Percentiles rank a stretch among this genome's conserved stretches.
These are phyloP conservation scores for Rallus limicola DNA, from an alignment of 2,113 vertebrate genomes.

Conservation along the genomic window DNA sequence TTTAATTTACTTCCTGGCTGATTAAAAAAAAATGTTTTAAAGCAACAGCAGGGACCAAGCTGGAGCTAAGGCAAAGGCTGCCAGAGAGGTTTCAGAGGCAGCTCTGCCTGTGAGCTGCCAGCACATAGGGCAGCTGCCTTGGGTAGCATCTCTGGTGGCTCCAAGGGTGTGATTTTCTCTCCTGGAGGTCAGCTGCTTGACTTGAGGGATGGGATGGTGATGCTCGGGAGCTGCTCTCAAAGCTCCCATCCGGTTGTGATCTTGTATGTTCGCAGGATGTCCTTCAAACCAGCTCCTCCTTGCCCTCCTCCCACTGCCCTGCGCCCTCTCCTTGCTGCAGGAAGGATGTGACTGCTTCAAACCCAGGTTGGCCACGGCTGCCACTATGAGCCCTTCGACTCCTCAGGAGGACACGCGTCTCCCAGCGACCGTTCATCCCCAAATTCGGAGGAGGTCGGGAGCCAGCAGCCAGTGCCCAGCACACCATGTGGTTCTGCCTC, in stretches of 20 bases:
- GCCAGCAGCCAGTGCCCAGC: rapidly evolving
- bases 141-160: neutral
- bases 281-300: neutral
- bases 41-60: neutral
- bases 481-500: neutral
- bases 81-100: rapidly evolving
- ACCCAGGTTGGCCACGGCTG: rapidly evolving
- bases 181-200: rapidly evolving
- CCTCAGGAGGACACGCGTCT: rapidly evolving
- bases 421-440: rapidly evolving
- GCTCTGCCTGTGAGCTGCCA: neutral
- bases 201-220: neutral
- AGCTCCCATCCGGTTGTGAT: neutral
- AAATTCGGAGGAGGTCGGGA: rapidly evolving
- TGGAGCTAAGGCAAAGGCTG: neutral
- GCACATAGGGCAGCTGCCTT: neutral
- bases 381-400: neutral
- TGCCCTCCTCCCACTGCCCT: rapidly evolving
- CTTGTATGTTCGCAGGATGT: rapidly evolving
- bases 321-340: neutral
- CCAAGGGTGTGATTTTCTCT: neutral
- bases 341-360: neutral
- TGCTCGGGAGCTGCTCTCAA: neutral
- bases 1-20: constrained; percentile 7
- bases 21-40: neutral